Evolutionary conservation across 2,888 invertebrate genomes (phyloP).

Genomic region (Noctua janthina): DNA sequence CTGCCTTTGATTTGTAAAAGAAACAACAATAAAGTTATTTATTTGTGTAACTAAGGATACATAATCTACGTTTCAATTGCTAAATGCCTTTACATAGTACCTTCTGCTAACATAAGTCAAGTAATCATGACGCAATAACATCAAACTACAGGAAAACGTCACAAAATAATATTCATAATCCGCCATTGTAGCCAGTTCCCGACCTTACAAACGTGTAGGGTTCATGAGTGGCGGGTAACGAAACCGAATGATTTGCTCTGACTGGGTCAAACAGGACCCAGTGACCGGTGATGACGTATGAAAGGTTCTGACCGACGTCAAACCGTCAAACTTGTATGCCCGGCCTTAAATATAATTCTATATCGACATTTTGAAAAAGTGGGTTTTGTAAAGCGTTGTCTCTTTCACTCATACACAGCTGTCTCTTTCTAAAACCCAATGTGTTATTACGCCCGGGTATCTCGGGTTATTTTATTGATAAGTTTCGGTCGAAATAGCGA

Average conservation of each 20-base stretch:
- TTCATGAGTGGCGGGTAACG: constrained; percentile 52
- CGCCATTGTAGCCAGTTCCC: constrained; percentile 43
- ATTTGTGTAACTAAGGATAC: neutral
- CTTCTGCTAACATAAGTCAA: neutral
- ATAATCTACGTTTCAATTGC: neutral
- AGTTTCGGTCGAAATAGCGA: constrained; percentile 13
- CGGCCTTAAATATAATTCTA: neutral
- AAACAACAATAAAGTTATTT: neutral
- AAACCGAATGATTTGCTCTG: constrained; percentile 42
- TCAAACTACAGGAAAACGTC: constrained; percentile 11
- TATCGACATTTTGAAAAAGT: neutral
- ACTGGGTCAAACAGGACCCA: constrained; percentile 48
- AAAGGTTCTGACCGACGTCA: constrained; percentile 12
- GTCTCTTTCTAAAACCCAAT: neutral
- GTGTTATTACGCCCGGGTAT: neutral
- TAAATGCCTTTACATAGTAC: neutral
- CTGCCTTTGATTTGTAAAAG: constrained; percentile 6
- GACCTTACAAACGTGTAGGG: constrained; percentile 35
- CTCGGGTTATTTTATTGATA: constrained; percentile 4
- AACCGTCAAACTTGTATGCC: constrained; percentile 1
- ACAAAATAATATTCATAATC: constrained; percentile 45
- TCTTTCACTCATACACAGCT: neutral
- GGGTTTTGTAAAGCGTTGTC: neutral
- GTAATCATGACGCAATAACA: constrained; percentile 7
- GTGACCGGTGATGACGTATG: constrained; percentile 16